Evolutionary conservation across 1,140 invertebrate genomes (phyloP), one percentile per base, ranked within the genome.

Genomic region (Zeugodacus cucurbitae): DNA sequence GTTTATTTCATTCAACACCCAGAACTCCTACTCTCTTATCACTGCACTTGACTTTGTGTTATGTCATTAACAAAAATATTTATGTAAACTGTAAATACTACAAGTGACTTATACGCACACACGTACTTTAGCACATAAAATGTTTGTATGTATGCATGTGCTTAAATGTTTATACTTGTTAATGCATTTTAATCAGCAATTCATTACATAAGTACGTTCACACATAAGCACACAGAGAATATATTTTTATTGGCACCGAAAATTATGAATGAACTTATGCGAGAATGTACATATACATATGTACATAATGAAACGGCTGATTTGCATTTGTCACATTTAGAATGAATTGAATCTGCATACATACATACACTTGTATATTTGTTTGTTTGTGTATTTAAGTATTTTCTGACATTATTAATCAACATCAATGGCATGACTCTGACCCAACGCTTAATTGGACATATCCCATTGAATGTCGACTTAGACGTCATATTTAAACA

Each of bases 371-470:
- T 32, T 26, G 14, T 34, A 1, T 10, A 34, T 32, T 3, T 59
- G 10, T 22, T 70, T 41, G 10, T 37, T 17, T 70, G 34, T 74
- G 8, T n/a, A 26, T 5, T 22, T 67, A 11, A 32, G 32, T 20
- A 67, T 3, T 32, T 67, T 29, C 29, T 67, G n/a, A 8, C 64
- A 5, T 74, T 74, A 48, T 48, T 48, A 82, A 82, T 54, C 41
- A 54, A 54, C 74, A 48, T 78, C 74, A 78, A 44, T 82, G 74
- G 37, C 41, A 82, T 8, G 74, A 48, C 44, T 82, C 41, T 82
- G 74, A 82, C 74, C 74, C 74, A 48, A 48, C 20, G 74, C 34
- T 82, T 82, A 82, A 82, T 82, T 82, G 74, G 44, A 54, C 41
- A 82, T 34, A 82, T 82, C 74, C 41, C 74, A 48, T 54, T 82